Percentiles rank a stretch among this genome's conserved stretches.
Evolutionary conservation across 2,113 vertebrate species (phyloP).

Genomic region (Romanogobio albipinnatus): DNA sequence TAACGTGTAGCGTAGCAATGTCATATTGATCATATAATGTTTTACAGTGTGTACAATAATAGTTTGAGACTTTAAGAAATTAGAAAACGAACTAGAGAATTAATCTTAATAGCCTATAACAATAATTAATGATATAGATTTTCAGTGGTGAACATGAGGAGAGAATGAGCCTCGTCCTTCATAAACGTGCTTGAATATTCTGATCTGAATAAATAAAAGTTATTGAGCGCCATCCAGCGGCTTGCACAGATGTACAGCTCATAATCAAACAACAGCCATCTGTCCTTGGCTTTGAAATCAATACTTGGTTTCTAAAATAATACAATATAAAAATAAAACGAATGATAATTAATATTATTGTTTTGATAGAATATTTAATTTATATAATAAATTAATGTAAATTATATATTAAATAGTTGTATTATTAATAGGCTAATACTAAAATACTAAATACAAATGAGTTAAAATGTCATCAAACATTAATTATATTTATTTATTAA

Average conservation of each 20-base stretch:
- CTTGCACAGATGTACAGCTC: not conserved
- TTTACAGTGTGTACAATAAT: not conserved
- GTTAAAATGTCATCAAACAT: not conserved
- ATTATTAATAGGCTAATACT: no score
- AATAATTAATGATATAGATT: not conserved
- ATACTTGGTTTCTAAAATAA: not conserved
- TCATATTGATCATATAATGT: no score
- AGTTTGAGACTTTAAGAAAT: not conserved
- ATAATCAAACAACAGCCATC: not conserved
- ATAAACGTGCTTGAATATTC: not conserved
- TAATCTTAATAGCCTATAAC: not conserved
- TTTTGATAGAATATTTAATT: no score
- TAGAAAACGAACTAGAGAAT: not conserved
- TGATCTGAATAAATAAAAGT: not conserved
- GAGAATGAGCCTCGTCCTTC: not conserved
- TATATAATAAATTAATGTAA: no score
- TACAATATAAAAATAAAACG: no score
- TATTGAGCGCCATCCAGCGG: not conserved
- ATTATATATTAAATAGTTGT: no score
- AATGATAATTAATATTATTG: no score
- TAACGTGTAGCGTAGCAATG: no score
- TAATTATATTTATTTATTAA: not conserved
- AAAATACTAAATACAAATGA: no score
- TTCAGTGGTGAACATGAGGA: not conserved
- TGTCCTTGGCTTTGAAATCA: not conserved